Base-by-base conservation (phyloP, 2,888 invertebrate species). In the Synergus gifuensis region DNA sequence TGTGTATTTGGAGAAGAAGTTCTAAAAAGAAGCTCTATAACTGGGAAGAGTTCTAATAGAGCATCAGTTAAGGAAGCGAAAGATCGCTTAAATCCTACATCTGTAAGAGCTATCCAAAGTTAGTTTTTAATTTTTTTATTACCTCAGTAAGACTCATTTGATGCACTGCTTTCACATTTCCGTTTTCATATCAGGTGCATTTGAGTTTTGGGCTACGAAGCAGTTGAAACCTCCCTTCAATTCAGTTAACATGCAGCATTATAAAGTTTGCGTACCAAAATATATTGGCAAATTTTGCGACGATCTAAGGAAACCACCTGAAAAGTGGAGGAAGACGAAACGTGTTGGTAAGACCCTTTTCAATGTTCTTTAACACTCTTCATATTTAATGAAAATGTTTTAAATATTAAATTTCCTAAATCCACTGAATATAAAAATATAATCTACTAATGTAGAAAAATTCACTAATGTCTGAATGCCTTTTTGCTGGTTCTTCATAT, bases 251-350 rank as follows among this genome's bases (percentile, higher is more conserved):
- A 67, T 40, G 42, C n/a, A 42, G 67, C 67, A 67, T 40, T 67
- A 44, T 14, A 5, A 18, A 67, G n/a, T 9, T 12, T 67, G 5
- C 18, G 18, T 67, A n/a, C 67, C 67, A 44, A 44, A 40, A 28
- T 67, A 67, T 44, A 14, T 67, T n/a, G 67, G 67, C 16, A 67
- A 67, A 67, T 67, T 67, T 18, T 67, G 67, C 40, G 67, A 40
- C 9, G 67, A 67, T 18, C 36, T 67, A 5, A 42, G 67, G n/a
- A 16, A 67, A n/a, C 67, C 67, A 1, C 67, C 42, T n/a, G 28
- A 40, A 44, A 67, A 67, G 11, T 9, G 42, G 40, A 42, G 12
- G n/a, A 36, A 42, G 40, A 67, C 4, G 44, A 44, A 62, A 63
- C 63, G 22, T 63, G 63, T 63, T 63, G 3, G 63, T 63, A 63